Base-by-base conservation (phyloP, 2,797 vertebrate species). In the Paratrypauchen microcephalus region DNA sequence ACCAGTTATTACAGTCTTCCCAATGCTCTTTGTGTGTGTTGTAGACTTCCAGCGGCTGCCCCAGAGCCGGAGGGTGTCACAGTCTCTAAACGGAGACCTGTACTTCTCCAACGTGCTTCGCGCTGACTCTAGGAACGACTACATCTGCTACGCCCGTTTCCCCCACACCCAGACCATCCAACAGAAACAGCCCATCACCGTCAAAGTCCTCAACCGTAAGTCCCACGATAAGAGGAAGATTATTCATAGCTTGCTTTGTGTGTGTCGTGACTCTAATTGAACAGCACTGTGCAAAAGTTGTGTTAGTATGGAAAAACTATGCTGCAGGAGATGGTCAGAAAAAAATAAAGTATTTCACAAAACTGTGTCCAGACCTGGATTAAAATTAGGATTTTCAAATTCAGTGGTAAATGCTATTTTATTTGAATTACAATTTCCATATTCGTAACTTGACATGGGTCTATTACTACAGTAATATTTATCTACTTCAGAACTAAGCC, bases 71-170 rank as follows among this genome's bases (percentile, higher is more conserved):
- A 93, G 98, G 71, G 96, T 99, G 79, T 98, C 97, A 67, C 97
- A 99, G 88, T 96, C 96, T 72, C 88, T 99, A 62, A 98, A 99
- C 71, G 97, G 98, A 74, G 98, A 99, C 83, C 94, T 99, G 66
- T 99, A 98, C 91, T 99, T 99, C 91, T 96, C 98, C 62, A 99
- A 99, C 36, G 94, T 98, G 3, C 92, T 92, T 76, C 90, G 80
- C 71, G 93, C 96, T 73, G 98, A 99, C 75, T 94, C 94, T 24
- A 93, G 97, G 28, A 96, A 91, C 28, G 97, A 99, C 93, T 99
- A 99, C 86, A 98, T 96, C 92, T 99, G 98, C 86, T 99, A 99
- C 52, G 98, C 98, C 73, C 95, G 98, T 82, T 99, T 99, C 93
- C 97, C 97, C 26, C 95, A 98, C 86, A 99, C 97, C 0, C 97